Evolutionary conservation across 2,797 vertebrate genomes (phyloP), one percentile per base, ranked within the genome.

Genomic region (Rhynchotus rufescens): DNA sequence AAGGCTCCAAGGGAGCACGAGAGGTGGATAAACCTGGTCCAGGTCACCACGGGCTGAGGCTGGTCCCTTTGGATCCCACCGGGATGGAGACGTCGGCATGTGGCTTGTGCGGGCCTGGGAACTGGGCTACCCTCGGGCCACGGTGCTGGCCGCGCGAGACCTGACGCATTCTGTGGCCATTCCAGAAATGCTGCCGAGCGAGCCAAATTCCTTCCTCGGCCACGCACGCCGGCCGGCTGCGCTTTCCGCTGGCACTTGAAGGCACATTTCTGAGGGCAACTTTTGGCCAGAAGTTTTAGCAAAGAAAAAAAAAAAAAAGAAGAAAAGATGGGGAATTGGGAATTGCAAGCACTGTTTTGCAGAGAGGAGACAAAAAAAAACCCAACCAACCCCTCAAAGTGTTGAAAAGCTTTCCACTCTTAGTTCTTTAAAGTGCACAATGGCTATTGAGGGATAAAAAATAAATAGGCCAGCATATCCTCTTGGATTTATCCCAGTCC

Each of bases 371-470:
- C 8, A 10, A 8, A 22, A 8, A 22, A 1, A 4, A 7, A 4
- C 2, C 30, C 15, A 2, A 51, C 23, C 22, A 4, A 51, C 26
- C 51, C 26, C 51, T 80, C 40, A 65, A 94, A 92, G 73, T 0
- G 1, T 62, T 52, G 77, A 74, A 91, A 92, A 89, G 22, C 22
- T 90, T 90, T 71, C 64, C 67, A 62, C 73, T 84, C 47, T 56
- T 61, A 36, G 61, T 60, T 86, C 51, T 91, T 95, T 65, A 89
- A 89, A 74, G 42, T 65, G 40, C 49, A 94, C 74, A 84, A 92
- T 75, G 62, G 34, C 80, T 83, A 86, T 86, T 89, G 87, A 92
- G 45, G 84, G 61, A 64, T 65, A 64, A 85, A 94, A 89, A 92
- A 10, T 19, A 73, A 78, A 93, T 28, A 75, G 51, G 52, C 51